Percentiles rank a stretch among this genome's conserved stretches.
Conservation (phyloP, 1,140 invertebrate genomes). For the Yoshiicerus persimilis region DNA sequence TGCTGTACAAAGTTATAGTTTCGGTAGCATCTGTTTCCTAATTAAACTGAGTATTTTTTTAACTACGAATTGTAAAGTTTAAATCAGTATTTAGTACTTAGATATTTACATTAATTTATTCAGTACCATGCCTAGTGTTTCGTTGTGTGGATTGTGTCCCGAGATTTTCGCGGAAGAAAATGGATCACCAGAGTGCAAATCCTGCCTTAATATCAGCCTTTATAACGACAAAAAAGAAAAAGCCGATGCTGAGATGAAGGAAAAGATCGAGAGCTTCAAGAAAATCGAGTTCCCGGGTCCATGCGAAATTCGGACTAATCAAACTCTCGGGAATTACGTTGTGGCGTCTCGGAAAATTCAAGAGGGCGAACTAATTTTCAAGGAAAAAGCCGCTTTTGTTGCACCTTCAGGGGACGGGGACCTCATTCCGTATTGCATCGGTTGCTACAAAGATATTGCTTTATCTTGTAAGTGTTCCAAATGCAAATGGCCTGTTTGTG, state of each 20-base stretch:
- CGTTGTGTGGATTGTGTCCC: background rate
- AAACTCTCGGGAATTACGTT: constrained; percentile 37
- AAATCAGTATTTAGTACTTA: too few species aligned
- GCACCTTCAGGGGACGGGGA: constrained; percentile 22
- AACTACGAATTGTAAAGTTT: too few species aligned
- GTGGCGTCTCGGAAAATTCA: constrained; percentile 36
- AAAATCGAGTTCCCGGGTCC: constrained; percentile 14
- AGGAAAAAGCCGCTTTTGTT: background rate
- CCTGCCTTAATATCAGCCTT: background rate
- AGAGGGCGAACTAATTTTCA: constrained; percentile 34
- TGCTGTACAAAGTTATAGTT: too few species aligned
- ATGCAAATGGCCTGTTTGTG: constrained; percentile 41
- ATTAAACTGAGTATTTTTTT: too few species aligned
- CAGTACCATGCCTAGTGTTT: background rate
- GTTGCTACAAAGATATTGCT: constrained; percentile 35
- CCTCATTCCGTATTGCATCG: constrained; percentile 29
- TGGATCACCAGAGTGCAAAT: background rate
- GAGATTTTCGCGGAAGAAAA: background rate
- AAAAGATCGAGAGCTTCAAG: background rate
- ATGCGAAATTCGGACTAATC: constrained; percentile 1
- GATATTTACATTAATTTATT: too few species aligned
- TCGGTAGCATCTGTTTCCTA: too few species aligned
- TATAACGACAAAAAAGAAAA: background rate
- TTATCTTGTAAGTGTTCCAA: constrained; percentile 23
- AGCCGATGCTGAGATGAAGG: background rate